These are phyloP conservation scores for Hozukius guyotensis DNA, from an alignment of 2,797 vertebrate genomes.

Conservation along the genomic window DNA sequence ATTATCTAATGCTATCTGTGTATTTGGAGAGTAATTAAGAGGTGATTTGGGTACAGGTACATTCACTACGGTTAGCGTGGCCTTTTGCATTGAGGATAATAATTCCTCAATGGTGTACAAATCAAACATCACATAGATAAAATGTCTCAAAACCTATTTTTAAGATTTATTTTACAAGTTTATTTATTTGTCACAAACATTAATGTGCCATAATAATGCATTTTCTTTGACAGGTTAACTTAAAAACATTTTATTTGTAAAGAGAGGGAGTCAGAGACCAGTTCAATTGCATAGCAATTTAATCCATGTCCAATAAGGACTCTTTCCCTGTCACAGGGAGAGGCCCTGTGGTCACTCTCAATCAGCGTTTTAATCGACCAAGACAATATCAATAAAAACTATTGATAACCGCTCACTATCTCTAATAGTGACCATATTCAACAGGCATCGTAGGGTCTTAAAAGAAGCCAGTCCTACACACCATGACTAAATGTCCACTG, in stretches of 20 bases:
- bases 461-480: constrained; percentile 79
- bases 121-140: constrained; percentile 61
- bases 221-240: constrained; percentile 79
- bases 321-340: constrained; percentile 83
- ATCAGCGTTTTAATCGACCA: constrained; percentile 79
- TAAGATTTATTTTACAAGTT: constrained; percentile 75
- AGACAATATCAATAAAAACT: constrained; percentile 84
- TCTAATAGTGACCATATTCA: constrained; percentile 81
- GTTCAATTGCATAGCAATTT: constrained; percentile 91
- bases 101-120: constrained; percentile 33
- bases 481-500: constrained; percentile 78
- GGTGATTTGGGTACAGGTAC: constrained; percentile 54
- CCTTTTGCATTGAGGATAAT: constrained; percentile 18
- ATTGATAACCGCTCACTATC: constrained; percentile 83
- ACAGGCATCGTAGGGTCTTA: constrained; percentile 80
- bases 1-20: constrained; percentile 32
- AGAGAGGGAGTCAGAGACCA: constrained; percentile 87
- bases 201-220: constrained; percentile 76
- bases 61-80: constrained; percentile 58
- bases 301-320: constrained; percentile 86
- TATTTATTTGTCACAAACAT: constrained; percentile 80
- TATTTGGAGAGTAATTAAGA: constrained; percentile 39
- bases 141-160: constrained; percentile 68
- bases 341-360: constrained; percentile 83
- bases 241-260: constrained; percentile 82